Percentiles rank a stretch among this genome's conserved stretches.
phyloP scores from a whole-genome alignment of 2,888 invertebrate species.

The Aplocera efformata region DNA sequence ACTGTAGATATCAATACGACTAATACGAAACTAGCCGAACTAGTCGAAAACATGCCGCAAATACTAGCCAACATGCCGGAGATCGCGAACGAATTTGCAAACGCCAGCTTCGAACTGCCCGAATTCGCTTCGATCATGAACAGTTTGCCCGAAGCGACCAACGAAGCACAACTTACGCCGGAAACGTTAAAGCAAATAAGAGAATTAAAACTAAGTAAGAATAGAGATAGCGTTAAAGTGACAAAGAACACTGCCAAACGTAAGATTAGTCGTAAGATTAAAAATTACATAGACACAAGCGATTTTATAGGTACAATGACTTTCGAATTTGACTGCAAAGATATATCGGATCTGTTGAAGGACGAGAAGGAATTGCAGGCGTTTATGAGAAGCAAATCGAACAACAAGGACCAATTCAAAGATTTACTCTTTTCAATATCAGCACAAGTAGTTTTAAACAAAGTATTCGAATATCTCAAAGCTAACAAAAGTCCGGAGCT shows the following conservation, averaged over 20 bases:
- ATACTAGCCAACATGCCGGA: constrained; percentile 72
- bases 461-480: constrained; percentile 64
- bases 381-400: constrained; percentile 49
- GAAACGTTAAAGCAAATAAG: constrained; percentile 73
- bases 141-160: constrained; percentile 59
- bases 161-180: constrained; percentile 66
- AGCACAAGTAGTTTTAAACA: constrained; percentile 66
- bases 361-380: constrained; percentile 59
- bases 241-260: constrained; percentile 70
- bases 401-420: constrained; percentile 58
- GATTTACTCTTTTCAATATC: constrained; percentile 62
- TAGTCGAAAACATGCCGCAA: constrained; percentile 70
- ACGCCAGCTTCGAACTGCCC: constrained; percentile 61
- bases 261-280: constrained; percentile 58
- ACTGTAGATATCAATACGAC: constrained; percentile 46
- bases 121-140: constrained; percentile 69
- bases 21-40: constrained; percentile 56
- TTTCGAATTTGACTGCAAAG: constrained; percentile 61
- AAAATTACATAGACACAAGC: constrained; percentile 45
- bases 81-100: constrained; percentile 64
- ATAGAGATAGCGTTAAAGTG: constrained; percentile 64
- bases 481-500: constrained; percentile 57
- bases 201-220: constrained; percentile 63
- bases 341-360: constrained; percentile 52
- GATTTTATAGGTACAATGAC: constrained; percentile 57